Evolutionary conservation across 2,888 invertebrate species (phyloP), one percentile per base, ranked within the genome.

Genomic region (Lasioglossum pauxillum): DNA sequence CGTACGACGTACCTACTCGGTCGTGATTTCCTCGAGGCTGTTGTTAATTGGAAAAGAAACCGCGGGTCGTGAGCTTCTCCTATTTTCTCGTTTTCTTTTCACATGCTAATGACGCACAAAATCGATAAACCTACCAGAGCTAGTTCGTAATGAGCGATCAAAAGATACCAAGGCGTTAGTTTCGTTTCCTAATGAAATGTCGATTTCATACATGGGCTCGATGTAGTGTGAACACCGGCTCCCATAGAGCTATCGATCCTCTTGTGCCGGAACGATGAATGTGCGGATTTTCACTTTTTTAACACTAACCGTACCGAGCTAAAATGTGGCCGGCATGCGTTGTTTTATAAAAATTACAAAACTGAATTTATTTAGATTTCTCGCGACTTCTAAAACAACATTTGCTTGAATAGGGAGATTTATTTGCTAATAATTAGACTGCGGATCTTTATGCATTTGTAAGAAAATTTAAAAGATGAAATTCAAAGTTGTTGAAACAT

Each of bases 11-110:
- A 35, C 35, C 69, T 67, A 4, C 35, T 60, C 46, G 74, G 16
- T 84, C 71, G 78, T 73, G 78, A 84, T 86, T 57, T 78, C 84
- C 84, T 80, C 27, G 60, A 35, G 85, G 77, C 80, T 72, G 69
- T 78, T 64, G 69, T 83, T 87, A 87, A 87, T 86, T 86, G 83
- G 83, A 80, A 86, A 87, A 78, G 79, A 82, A 85, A 82, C 77
- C 76, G 46, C 4, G 67, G 75, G 16, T 76, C 80, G 80, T 76
- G 78, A 72, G 80, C 69, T 53, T 60, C 76, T 80, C 16, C 19
- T 12, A 53, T 75, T 76, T 57, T 75, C 69, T 85, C 46, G 41
- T 79, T 76, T 83, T 79, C 27, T 72, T 69, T 46, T 60, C 41
- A 8, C 44, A 60, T 44, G 49, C 72, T 46, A 73, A 49, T 38